Base-by-base conservation (phyloP, 2,113 vertebrate genomes). In the Ammospiza nelsoni region DNA sequence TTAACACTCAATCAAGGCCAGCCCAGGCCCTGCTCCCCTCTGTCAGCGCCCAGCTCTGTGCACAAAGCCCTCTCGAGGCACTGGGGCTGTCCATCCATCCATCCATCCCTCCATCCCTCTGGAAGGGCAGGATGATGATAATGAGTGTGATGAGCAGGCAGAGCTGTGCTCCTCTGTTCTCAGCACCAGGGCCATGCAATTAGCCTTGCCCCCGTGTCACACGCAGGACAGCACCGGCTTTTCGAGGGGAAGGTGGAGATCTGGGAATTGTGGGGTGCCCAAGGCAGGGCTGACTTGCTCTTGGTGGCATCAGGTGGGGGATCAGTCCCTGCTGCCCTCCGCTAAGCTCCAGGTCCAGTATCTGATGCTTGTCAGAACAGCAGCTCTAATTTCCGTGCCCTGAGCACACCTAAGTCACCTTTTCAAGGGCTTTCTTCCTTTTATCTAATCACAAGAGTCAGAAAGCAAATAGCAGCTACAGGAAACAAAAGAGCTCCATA, bases 1-100 rank as follows among this genome's bases (percentile, higher is more conserved):
- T 96, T 96, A 96, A 85, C 75, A 83, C 59, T 73, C 95, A 72
- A 88, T 93, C 91, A 96, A 81, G 92, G 59, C 31, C 87, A 86
- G 4, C 72, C 68, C 88, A 35, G 71, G 51, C 65, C 35, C 35
- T 82, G 31, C n/a, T 9, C 82, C 65, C 43, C 28, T 55, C 59
- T 43, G 0, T 16, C 44, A 35, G 65, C 1, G 13, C 27, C 4
- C 29, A 33, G 35, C 29, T 58, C 68, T 84, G 39, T n/a, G 52
- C 43, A 43, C 72, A 62, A 46, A 86, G 54, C 6, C 55, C 76
- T 78, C 87, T 2, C 0, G 9, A 86, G 90, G 61, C 65, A 7
- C 0, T 7, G 65, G 15, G 58, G 41, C 2, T 87, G 79, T 49
- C 85, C 74, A 28, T n/a, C 2, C 4, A 2, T 54, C 37, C 37